Evolutionary conservation across 2,797 vertebrate species (phyloP).

Genomic region (Propithecus perrieri): DNA sequence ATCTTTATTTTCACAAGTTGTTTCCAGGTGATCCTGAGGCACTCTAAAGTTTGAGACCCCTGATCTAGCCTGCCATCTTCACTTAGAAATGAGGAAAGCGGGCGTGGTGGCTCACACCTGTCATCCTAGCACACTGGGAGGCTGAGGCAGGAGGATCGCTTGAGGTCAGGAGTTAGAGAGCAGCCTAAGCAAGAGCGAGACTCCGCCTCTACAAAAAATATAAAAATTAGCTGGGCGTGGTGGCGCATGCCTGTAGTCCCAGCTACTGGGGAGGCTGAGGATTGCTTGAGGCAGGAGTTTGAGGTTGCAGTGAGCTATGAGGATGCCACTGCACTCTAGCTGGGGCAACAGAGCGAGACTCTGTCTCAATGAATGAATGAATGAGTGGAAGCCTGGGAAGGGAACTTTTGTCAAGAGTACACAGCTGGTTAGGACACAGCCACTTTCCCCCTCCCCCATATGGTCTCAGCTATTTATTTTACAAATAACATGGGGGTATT

Average conservation of each 20-base stretch:
- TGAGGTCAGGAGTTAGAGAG: background rate
- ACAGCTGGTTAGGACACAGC: constrained; percentile 17
- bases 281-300: background rate
- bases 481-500: constrained; percentile 38
- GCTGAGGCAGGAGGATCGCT: background rate
- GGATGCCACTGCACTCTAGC: background rate
- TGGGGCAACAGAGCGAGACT: background rate
- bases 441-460: background rate
- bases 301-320: background rate
- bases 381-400: background rate
- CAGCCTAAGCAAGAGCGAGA: background rate
- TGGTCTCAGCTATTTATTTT: constrained; percentile 51
- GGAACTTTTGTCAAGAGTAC: background rate
- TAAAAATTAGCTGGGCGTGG: background rate
- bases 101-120: fast-evolving
- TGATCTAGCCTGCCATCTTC: background rate
- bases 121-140: background rate
- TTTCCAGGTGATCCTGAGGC: background rate
- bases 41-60: background rate
- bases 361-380: background rate
- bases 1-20: background rate
- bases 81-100: background rate
- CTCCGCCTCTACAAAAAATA: background rate
- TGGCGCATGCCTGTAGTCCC: background rate
- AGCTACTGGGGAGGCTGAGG: background rate